Evolutionary conservation across 2,888 invertebrate species (phyloP), one percentile per base, ranked within the genome.

Genomic region (Amphipyra berbera): DNA sequence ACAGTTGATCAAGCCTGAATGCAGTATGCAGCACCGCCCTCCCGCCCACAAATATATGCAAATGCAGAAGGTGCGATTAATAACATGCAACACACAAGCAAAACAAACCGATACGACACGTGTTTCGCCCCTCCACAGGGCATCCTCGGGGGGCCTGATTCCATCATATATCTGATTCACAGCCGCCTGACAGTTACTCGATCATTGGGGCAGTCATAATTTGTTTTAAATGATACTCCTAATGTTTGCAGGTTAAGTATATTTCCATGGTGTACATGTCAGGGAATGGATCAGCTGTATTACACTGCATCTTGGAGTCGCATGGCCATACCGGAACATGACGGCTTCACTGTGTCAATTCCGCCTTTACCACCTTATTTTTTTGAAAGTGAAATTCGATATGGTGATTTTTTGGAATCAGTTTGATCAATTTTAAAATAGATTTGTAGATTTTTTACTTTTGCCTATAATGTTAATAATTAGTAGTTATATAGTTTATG

Each of bases 361-460:
- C 72, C 82, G 30, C 78, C 81, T 27, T 56, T 80, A 33, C 78
- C 82, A 42, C 65, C 72, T 12, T 82, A 81, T 53, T 79, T 76
- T 13, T 78, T 76, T 68, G 50, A 73, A 7, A 78, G 68, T 60
- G 73, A 76, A 46, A 30, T 71, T 27, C 68, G 67, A 47, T 77
- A 70, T 63, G 56, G 80, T 41, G 61, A 50, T 12, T 67, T 60
- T 62, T 64, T 59, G 41, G 56, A 68, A 63, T 62, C 63, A 49
- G 70, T 69, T 58, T 71, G 57, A 63, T 7, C 6, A 12, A n/a
- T 50, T 40, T 35, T 38, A 21, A 38, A 13, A 10, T 12, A 21
- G 21, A 21, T 37, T 14, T 33, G 8, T 42, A 40, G 6, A 40
- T 30, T 30, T 60, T 0, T 37, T 14, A 21, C 1, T n/a, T 21